Evolutionary conservation across 2,797 vertebrate genomes (phyloP).

Genomic region (Avahi laniger): DNA sequence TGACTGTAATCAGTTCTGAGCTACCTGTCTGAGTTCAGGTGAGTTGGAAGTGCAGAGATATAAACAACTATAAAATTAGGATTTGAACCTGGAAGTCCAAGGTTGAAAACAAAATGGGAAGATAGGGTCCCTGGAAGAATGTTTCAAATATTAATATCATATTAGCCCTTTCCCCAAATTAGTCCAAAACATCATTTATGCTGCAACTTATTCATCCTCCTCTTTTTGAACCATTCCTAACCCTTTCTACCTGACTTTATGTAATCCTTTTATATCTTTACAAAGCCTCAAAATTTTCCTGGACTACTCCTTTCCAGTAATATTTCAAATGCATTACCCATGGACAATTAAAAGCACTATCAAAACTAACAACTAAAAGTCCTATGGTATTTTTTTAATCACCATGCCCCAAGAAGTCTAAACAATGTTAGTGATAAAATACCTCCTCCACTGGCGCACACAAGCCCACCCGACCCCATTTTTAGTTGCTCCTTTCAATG

Average conservation of each 20-base stretch:
- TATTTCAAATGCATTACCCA: neutral
- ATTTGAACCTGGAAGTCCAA: neutral
- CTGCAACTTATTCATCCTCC: neutral
- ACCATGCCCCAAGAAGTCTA: neutral
- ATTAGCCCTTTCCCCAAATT: neutral
- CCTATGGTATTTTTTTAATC: neutral
- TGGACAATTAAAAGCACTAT: slow-evolving; percentile 6
- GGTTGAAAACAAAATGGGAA: neutral
- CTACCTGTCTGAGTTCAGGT: neutral
- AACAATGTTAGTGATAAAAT: slow-evolving; percentile 24
- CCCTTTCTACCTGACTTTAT: neutral
- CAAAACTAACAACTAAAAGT: neutral
- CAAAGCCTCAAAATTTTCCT: neutral
- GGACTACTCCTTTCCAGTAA: neutral
- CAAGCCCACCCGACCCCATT: neutral
- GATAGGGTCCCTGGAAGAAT: neutral
- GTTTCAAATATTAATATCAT: neutral
- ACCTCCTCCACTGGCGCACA: neutral
- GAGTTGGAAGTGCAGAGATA: neutral
- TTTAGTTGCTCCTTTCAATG: neutral
- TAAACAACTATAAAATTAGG: neutral
- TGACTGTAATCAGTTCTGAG: neutral
- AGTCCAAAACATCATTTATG: neutral
- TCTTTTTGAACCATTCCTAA: neutral
- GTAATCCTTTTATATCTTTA: neutral